phyloP scores from a whole-genome alignment of 2,797 vertebrate genomes.

The Intellagama lesueurii region DNA sequence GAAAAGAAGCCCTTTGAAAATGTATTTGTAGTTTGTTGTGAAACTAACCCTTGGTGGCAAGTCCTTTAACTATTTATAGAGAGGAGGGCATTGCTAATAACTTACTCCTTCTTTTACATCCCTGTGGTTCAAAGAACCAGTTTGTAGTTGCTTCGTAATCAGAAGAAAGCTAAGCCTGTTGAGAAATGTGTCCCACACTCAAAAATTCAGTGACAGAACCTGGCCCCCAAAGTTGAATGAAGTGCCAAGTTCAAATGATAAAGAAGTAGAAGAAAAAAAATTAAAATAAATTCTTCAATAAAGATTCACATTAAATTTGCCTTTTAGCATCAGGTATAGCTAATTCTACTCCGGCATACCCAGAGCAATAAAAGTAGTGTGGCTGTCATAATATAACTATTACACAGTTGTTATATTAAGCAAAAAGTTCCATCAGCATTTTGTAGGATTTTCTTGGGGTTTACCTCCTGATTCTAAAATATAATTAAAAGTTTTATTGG shows the following conservation, averaged over 20 bases:
- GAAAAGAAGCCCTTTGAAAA: constrained; percentile 34
- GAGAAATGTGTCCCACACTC: constrained; percentile 21
- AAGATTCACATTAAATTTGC: background rate
- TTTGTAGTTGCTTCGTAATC: constrained; percentile 30
- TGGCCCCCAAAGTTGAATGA: background rate
- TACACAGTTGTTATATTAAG: background rate
- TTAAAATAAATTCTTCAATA: constrained; percentile 2
- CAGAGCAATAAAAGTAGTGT: background rate
- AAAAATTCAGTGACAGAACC: constrained; percentile 6
- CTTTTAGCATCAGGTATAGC: background rate
- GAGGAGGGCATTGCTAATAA: constrained; percentile 12
- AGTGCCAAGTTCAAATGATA: constrained; percentile 9
- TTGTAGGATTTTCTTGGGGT: background rate
- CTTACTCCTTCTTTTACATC: constrained; percentile 12
- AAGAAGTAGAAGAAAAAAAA: background rate
- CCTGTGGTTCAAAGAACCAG: constrained; percentile 16
- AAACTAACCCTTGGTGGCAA: constrained; percentile 26
- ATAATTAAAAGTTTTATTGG: background rate
- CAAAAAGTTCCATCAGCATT: background rate
- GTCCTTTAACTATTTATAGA: constrained; percentile 31
- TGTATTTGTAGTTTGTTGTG: constrained; percentile 34
- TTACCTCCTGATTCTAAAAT: background rate
- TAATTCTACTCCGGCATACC: background rate
- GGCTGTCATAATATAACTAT: background rate
- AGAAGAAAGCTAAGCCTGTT: constrained; percentile 14